These are phyloP conservation scores for Tyrannus savana DNA, from an alignment of 2,113 vertebrate species.

Conservation along the genomic window DNA sequence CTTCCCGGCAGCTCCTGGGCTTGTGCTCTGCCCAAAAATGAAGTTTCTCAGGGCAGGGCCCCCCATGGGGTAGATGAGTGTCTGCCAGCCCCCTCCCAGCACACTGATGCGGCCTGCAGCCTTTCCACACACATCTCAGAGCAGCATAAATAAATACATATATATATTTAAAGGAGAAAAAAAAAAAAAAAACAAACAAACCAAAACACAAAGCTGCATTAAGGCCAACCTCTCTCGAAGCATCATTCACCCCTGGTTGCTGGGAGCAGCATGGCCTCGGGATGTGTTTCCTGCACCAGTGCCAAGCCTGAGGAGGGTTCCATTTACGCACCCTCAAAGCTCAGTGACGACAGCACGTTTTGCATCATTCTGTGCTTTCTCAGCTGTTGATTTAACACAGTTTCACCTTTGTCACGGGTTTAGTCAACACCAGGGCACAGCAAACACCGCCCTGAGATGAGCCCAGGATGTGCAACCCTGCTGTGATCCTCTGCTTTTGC, in stretches of 20 bases:
- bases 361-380: neutral
- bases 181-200: no score
- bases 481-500: neutral
- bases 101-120: neutral
- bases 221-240: neutral
- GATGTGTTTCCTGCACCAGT: neutral
- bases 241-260: rapidly evolving
- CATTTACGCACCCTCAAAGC: neutral
- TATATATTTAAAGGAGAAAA: neutral
- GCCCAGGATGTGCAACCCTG: rapidly evolving
- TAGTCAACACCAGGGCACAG: neutral
- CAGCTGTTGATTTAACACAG: neutral
- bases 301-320: neutral
- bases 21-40: neutral
- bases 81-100: neutral
- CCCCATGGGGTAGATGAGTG: rapidly evolving
- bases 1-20: neutral
- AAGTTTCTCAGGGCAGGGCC: neutral
- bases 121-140: neutral
- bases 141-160: neutral
- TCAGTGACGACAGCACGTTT: neutral
- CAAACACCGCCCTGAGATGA: neutral
- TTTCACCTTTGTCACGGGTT: neutral
- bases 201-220: neutral
- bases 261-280: neutral